Evolutionary conservation across 35 echinoderm and acorn worm genomes (phyloP).

Genomic region (Ophiothrix spiculata): DNA sequence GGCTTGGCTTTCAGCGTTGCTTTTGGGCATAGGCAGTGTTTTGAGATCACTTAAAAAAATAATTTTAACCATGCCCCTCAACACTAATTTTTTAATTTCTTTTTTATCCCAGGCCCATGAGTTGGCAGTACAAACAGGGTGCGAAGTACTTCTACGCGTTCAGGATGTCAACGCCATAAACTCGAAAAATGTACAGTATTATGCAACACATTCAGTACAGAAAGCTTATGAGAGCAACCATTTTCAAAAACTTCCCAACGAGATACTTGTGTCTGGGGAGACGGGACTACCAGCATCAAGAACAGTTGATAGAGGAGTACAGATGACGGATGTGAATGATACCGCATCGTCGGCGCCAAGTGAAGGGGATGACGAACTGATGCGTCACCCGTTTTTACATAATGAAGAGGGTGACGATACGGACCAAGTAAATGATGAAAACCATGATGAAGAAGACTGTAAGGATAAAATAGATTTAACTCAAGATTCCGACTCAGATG

Average conservation of each 20-base stretch:
- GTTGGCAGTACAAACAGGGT: not conserved
- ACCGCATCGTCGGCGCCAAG: not conserved
- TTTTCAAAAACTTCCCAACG: not conserved
- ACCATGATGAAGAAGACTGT: not conserved
- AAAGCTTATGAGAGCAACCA: not conserved
- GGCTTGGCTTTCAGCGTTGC: too few relatives aligned
- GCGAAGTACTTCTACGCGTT: not conserved
- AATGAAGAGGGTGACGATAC: not conserved
- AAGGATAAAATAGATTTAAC: not conserved
- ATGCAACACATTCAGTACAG: not conserved
- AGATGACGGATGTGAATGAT: not conserved
- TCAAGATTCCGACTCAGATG: constrained; percentile 1
- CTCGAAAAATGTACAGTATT: not conserved
- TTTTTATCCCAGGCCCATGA: not conserved
- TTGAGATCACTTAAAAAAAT: too few relatives aligned
- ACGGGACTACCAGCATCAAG: not conserved
- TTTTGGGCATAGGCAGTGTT: too few relatives aligned
- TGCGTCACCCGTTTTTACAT: not conserved
- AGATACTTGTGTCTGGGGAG: not conserved
- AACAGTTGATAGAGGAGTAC: not conserved
- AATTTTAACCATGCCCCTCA: too few relatives aligned
- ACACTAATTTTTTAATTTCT: not conserved
- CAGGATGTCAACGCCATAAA: not conserved
- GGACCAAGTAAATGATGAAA: not conserved
- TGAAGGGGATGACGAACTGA: not conserved